Evolutionary conservation across 2,888 invertebrate genomes (phyloP).

Genomic region (Leucophora obtusa): DNA sequence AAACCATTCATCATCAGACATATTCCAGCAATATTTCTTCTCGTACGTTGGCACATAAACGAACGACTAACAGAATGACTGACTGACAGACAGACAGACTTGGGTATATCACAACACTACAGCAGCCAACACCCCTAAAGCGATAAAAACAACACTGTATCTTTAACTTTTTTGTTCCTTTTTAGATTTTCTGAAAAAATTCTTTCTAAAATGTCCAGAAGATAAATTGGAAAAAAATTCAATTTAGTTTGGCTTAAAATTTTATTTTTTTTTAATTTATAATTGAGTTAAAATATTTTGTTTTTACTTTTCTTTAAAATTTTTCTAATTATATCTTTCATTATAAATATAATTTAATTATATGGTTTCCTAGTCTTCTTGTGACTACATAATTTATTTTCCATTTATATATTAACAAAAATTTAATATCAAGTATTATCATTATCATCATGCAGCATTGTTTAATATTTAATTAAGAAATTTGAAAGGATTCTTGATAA

Average conservation of each 20-base stretch:
- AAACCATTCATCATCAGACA: slow-evolving; percentile 66
- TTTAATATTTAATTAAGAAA: background rate
- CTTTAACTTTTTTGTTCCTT: background rate
- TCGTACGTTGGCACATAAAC: background rate
- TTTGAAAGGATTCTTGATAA: no score
- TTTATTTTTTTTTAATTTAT: background rate
- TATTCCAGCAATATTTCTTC: slow-evolving; percentile 24
- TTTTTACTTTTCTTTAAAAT: background rate
- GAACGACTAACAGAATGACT: background rate
- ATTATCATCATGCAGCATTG: background rate
- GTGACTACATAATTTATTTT: background rate
- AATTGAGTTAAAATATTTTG: background rate
- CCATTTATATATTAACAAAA: background rate
- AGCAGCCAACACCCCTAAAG: background rate
- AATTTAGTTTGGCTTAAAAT: background rate
- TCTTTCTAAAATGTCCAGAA: background rate
- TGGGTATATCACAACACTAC: background rate
- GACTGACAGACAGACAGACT: background rate
- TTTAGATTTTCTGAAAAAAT: background rate
- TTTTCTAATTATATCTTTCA: no score
- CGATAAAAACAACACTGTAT: background rate
- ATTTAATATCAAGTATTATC: background rate
- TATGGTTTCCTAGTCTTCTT: background rate
- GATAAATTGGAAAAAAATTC: background rate
- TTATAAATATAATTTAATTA: background rate